phyloP scores from a whole-genome alignment of 1,140 invertebrate species.

The Pygmarrhopalites habei region DNA sequence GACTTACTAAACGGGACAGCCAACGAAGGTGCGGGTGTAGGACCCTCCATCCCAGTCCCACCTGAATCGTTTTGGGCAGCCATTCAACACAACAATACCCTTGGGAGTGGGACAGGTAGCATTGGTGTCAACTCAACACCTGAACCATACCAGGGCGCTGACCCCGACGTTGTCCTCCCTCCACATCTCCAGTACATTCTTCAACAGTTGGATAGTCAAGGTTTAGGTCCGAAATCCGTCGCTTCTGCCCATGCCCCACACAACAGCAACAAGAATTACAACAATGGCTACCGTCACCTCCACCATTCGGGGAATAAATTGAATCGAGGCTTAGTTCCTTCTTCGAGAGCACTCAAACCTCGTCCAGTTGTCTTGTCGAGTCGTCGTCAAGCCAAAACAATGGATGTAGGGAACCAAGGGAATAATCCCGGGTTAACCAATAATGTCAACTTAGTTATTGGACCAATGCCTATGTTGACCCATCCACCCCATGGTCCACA shows the following conservation, averaged over 20 bases:
- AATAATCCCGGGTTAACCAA: neutral
- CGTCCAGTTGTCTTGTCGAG: constrained; percentile 14
- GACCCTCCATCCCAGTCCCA: no score
- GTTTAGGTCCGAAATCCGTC: constrained; percentile 15
- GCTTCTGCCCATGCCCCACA: neutral
- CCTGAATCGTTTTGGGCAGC: constrained; percentile 14
- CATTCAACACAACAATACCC: constrained; percentile 5
- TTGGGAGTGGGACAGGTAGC: no score
- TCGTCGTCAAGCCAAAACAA: constrained; percentile 49
- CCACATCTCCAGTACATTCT: constrained; percentile 31
- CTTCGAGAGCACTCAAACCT: constrained; percentile 18
- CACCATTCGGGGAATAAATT: neutral
- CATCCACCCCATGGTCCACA: neutral
- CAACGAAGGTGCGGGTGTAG: no score
- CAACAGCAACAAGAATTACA: no score
- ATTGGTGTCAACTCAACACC: neutral
- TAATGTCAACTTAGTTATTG: neutral
- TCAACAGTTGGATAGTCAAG: constrained; percentile 30
- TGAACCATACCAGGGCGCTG: constrained; percentile 6
- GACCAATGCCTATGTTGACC: neutral
- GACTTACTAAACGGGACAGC: neutral
- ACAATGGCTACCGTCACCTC: no score
- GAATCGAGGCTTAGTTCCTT: constrained; percentile 13
- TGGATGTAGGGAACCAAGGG: neutral
- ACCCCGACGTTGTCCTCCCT: constrained; percentile 18